phyloP scores from a whole-genome alignment of 2,888 invertebrate species.

The Pecten maximus region DNA sequence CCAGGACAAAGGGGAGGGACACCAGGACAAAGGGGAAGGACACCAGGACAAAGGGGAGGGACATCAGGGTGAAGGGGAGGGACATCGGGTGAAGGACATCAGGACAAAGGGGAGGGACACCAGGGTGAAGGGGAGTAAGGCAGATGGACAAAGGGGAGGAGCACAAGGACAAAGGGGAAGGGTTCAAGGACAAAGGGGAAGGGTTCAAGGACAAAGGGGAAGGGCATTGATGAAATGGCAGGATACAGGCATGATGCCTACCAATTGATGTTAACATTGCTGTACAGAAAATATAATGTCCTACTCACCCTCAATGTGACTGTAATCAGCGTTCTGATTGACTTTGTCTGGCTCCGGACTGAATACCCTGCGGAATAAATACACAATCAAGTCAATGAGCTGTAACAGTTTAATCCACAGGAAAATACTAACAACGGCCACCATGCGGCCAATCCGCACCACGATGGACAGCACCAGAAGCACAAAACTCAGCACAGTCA shows the following conservation, averaged over 20 bases:
- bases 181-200: neutral
- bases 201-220: neutral
- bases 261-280: too few species aligned
- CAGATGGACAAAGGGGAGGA: too few species aligned
- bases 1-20: neutral
- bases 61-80: neutral
- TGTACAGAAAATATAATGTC: too few species aligned
- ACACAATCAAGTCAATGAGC: slow-evolving; percentile 63
- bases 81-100: neutral
- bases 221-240: neutral
- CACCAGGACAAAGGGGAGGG: neutral
- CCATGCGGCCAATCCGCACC: slow-evolving; percentile 57
- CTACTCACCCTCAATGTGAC: slow-evolving; percentile 78
- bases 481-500: slow-evolving; percentile 65
- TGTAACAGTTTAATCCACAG: slow-evolving; percentile 60
- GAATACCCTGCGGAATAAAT: slow-evolving; percentile 73
- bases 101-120: neutral
- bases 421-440: slow-evolving; percentile 60
- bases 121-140: too few species aligned
- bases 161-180: too few species aligned
- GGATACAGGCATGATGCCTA: too few species aligned
- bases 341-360: slow-evolving; percentile 75
- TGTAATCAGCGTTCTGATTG: slow-evolving; percentile 76
- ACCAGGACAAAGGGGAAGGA: neutral
- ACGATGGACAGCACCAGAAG: slow-evolving; percentile 60